Percentiles rank a stretch among this genome's conserved stretches.
Evolutionary conservation across 2,888 invertebrate species (phyloP).

Genomic region (Eupithecia abbreviata): DNA sequence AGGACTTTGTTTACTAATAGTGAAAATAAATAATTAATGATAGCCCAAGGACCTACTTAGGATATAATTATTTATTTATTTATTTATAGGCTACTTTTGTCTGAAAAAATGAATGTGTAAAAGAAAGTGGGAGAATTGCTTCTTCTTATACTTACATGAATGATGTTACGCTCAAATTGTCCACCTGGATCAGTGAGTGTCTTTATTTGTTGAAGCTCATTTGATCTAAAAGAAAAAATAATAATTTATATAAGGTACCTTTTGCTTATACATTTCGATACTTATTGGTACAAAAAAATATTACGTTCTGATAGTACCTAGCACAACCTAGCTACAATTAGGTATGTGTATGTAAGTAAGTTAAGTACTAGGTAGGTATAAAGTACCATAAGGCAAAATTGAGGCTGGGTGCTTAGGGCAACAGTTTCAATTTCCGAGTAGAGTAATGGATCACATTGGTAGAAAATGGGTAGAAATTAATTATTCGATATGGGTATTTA

Average conservation of each 20-base stretch:
- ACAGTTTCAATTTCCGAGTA: background rate
- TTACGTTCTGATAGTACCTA: no score
- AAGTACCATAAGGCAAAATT: background rate
- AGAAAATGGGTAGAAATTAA: background rate
- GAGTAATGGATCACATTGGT: no score
- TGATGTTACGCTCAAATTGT: slow-evolving; percentile 64
- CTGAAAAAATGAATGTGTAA: background rate
- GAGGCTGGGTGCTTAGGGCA: background rate
- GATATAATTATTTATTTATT: no score
- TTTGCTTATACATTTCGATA: no score
- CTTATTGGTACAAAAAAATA: no score
- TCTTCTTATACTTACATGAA: slow-evolving; percentile 55
- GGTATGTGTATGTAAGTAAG: no score
- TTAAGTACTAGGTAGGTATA: background rate
- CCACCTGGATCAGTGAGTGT: slow-evolving; percentile 62
- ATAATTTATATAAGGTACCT: background rate
- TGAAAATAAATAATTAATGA: no score
- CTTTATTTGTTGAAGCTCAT: slow-evolving; percentile 68
- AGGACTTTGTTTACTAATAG: no score
- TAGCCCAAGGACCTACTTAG: no score
- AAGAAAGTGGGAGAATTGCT: background rate
- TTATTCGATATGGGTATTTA: background rate
- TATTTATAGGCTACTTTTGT: no score
- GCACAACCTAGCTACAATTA: no score
- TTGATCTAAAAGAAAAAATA: slow-evolving; percentile 53